Evolutionary conservation across 2,888 invertebrate genomes (phyloP), one percentile per base, ranked within the genome.

Genomic region (Hanleya hanleyi): DNA sequence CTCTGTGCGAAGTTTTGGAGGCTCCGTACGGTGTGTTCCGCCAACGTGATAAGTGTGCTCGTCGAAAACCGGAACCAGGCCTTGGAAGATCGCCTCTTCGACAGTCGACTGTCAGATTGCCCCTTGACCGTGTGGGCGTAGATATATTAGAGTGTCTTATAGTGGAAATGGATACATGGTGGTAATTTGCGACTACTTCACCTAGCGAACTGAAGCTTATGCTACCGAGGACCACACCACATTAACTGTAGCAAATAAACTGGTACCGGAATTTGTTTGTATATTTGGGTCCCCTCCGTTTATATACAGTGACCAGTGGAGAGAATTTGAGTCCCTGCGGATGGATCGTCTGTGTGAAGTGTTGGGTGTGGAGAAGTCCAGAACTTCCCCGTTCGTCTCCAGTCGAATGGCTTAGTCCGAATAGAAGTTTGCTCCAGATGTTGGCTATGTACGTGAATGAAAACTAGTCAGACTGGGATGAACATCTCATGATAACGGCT

Each of bases 271-370:
- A 35, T 15, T 15, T n/a, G 29, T 57, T 69, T 18, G 70, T 68
- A 68, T 37, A 47, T 12, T 26, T 70, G 36, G 70, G 22, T 15
- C 26, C 37, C 29, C 37, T 73, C 47, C n/a, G 12, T n/a, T 15
- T 15, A 41, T 15, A 15, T n/a, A 12, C 47, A 41, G 12, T 15
- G 47, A 41, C n/a, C 47, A 41, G 12, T 12, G 47, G 12, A 12
- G 47, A 41, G 47, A 41, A 15, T 41, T 41, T 41, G 47, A 41
- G n/a, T 41, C 47, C 12, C 47, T 15, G 12, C n/a, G 12, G 47
- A 15, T 41, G 12, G n/a, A 41, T 12, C 12, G 47, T 15, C 12
- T 41, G n/a, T 41, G 47, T n/a, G n/a, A 41, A 41, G 12, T 41
- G 47, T n/a, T 41, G 47, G 47, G 47, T 12, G n/a, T 41, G n/a